Conservation (phyloP, 2,797 vertebrate species). For the Fundulus diaphanus region DNA sequence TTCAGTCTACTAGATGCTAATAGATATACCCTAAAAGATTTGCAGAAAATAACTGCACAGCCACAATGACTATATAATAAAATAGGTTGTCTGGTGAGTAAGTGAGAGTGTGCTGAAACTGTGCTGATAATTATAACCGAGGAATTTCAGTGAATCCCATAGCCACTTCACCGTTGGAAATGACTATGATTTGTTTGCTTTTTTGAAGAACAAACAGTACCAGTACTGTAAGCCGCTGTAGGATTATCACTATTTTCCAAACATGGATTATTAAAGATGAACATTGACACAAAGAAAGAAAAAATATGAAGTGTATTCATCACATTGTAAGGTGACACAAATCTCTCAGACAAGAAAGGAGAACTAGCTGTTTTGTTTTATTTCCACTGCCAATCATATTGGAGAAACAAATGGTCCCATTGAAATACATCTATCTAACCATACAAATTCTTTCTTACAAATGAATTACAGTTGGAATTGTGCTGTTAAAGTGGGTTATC, state of each 20-base stretch:
- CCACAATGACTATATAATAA: neutral
- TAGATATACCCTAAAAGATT: too few species aligned
- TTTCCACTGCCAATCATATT: neutral
- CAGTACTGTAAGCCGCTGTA: neutral
- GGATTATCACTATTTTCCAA: slow-evolving; percentile 1
- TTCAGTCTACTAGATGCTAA: neutral
- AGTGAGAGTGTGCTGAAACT: neutral
- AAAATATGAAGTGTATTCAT: neutral
- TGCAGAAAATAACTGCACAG: neutral
- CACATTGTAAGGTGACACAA: neutral
- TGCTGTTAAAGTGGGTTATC: neutral
- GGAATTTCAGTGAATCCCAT: neutral
- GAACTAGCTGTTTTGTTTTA: slow-evolving; percentile 19
- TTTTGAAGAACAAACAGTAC: neutral
- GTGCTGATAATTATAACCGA: neutral
- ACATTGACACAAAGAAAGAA: neutral
- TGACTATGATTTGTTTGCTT: slow-evolving; percentile 6
- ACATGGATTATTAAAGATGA: neutral
- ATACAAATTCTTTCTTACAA: neutral
- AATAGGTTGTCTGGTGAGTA: neutral
- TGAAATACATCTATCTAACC: neutral
- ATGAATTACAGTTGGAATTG: neutral
- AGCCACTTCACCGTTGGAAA: neutral
- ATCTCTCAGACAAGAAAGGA: neutral
- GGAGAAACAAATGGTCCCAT: neutral